Base-by-base conservation (phyloP, 1,140 invertebrate species). In the Ceratosolen solmsi region DNA sequence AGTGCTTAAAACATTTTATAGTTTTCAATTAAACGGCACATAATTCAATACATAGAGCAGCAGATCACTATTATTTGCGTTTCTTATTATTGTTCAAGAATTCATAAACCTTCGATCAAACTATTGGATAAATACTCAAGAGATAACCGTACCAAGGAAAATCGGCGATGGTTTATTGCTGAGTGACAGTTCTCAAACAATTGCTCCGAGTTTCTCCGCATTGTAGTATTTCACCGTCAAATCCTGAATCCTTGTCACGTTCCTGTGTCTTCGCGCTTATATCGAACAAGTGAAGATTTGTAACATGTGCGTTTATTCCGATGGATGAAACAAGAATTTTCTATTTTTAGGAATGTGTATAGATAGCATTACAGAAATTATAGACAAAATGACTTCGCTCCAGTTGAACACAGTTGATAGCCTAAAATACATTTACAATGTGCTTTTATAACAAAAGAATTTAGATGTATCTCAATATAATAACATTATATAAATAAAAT, bases 181-280 rank as follows among this genome's bases (percentile, higher is more conserved):
- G n/a, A 54, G 33, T 49, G 78, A 79, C 78, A 79, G 54, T 72
- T 72, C 68, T 22, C 68, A 79, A 79, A 70, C 68, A 58, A 79
- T 63, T 72, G 78, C 72, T 51, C 54, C 1, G n/a, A 60, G 68
- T 72, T 72, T 46, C 51, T 60, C 8, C 0, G 30, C 54, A 58
- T 56, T 17, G 9, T 27, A 30, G 70, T 15, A 20, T 51, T 49
- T 72, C 5, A n/a, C 22, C 22, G 3, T 1, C 58, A 36, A 56
- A 54, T 63, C 27, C 17, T 36, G 33, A 65, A 76, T 54, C 41
- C 74, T 65, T n/a, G 41, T 46, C 75, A 78, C 75, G 75, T 78
- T 49, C 38, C 63, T n/a, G 22, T 25, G 27, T 72, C 70, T 72
- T 51, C n/a, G 27, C 70, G 70, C 70, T 46, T 72, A 49, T 25